These are phyloP conservation scores for Cossypha polioptera DNA, from an alignment of 2,797 vertebrate genomes.

Conservation along the genomic window DNA sequence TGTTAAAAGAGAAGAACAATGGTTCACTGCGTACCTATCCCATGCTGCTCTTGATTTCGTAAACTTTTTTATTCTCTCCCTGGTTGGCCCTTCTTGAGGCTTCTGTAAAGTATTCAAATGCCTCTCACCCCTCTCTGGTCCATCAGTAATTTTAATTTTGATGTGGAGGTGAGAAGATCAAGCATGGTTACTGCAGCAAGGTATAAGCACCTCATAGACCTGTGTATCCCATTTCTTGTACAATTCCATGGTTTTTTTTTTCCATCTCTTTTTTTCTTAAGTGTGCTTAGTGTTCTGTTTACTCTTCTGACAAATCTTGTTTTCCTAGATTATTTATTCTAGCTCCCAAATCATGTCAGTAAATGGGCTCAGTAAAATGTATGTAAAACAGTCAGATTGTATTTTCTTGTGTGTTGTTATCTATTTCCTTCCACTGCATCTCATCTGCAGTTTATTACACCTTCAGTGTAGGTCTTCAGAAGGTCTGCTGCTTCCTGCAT, in stretches of 20 bases:
- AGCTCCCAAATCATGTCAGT: neutral
- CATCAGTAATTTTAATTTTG: neutral
- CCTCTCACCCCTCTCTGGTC: neutral
- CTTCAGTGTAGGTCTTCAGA: neutral
- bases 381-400: neutral
- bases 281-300: neutral
- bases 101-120: neutral
- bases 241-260: neutral
- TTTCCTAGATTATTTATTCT: neutral
- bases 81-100: neutral
- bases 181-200: neutral
- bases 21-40: constrained; percentile 3
- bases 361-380: neutral
- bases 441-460: constrained; percentile 6
- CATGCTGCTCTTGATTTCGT: neutral
- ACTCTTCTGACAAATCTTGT: neutral
- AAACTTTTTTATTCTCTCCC: neutral
- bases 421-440: neutral
- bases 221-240: neutral
- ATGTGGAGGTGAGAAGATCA: neutral
- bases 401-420: neutral
- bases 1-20: constrained; percentile 42
- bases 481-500: neutral
- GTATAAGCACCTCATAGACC: neutral
- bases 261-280: neutral